Conservation (phyloP, 2,797 vertebrate species). For the Chelidonichthys spinosus region DNA sequence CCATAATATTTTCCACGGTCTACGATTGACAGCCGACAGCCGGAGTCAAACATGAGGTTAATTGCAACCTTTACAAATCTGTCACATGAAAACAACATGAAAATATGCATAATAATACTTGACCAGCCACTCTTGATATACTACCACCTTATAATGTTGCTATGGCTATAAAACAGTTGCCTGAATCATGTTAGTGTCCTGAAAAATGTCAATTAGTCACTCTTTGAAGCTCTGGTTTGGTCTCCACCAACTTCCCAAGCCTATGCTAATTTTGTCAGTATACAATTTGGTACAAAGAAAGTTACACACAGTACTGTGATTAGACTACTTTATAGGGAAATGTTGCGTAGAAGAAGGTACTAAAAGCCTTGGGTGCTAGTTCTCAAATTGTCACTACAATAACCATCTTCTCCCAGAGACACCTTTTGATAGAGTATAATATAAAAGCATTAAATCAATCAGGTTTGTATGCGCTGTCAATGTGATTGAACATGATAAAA, state of each 20-base stretch:
- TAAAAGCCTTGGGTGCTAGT: neutral
- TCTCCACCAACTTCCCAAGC: neutral
- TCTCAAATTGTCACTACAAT: neutral
- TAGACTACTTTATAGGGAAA: neutral
- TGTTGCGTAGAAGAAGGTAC: neutral
- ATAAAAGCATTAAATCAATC: neutral
- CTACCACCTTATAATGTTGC: neutral
- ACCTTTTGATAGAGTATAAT: neutral
- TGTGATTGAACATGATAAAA: constrained; percentile 11
- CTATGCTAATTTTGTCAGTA: neutral
- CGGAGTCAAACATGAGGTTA: too few species aligned
- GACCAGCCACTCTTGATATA: neutral
- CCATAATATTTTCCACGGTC: too few species aligned
- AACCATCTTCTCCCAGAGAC: neutral
- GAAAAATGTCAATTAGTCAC: too few species aligned
- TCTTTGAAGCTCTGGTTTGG: neutral
- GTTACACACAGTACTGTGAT: neutral
- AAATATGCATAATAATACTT: too few species aligned
- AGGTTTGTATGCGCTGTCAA: neutral
- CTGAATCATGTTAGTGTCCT: too few species aligned
- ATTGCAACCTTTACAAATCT: too few species aligned
- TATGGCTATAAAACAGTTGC: neutral
- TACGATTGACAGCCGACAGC: too few species aligned
- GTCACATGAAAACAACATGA: too few species aligned
- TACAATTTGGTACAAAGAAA: neutral